Evolutionary conservation across 2,113 vertebrate species (phyloP).

Genomic region (Callocephalon fimbriatum): DNA sequence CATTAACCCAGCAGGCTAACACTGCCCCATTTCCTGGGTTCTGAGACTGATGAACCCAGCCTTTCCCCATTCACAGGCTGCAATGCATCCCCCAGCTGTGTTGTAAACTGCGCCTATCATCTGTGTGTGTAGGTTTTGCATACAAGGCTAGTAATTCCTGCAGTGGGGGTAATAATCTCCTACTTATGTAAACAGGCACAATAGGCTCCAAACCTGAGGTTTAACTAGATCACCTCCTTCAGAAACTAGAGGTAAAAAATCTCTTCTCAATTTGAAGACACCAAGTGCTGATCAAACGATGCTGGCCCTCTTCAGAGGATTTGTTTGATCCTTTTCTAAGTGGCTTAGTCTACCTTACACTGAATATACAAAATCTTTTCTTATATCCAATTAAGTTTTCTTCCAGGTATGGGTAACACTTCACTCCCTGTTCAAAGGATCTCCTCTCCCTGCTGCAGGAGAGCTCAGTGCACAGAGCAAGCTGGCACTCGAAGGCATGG

Average conservation of each 20-base stretch:
- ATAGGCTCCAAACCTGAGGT: rapidly evolving
- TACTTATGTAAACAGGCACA: rapidly evolving
- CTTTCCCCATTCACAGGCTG: rapidly evolving
- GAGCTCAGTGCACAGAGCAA: rapidly evolving
- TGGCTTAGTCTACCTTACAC: slow-evolving; percentile 16
- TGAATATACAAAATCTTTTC: slow-evolving; percentile 23
- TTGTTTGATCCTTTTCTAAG: slow-evolving; percentile 32
- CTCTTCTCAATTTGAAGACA: not conserved
- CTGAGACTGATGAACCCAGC: rapidly evolving
- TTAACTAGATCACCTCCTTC: not conserved
- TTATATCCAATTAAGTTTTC: slow-evolving; percentile 21
- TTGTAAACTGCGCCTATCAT: rapidly evolving
- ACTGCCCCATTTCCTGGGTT: rapidly evolving
- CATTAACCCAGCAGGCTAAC: too few relatives aligned
- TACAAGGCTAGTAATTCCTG: not conserved
- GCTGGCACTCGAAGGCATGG: rapidly evolving
- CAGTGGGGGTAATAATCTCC: not conserved
- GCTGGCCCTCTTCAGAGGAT: not conserved
- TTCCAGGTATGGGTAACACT: not conserved
- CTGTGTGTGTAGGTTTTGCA: rapidly evolving
- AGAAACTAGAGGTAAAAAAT: not conserved
- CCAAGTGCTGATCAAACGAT: not conserved
- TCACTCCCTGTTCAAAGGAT: not conserved
- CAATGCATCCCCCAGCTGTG: rapidly evolving
- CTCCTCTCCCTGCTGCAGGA: not conserved